Evolutionary conservation across 2,888 invertebrate species (phyloP).

Genomic region (Zhengitettix transpicula): DNA sequence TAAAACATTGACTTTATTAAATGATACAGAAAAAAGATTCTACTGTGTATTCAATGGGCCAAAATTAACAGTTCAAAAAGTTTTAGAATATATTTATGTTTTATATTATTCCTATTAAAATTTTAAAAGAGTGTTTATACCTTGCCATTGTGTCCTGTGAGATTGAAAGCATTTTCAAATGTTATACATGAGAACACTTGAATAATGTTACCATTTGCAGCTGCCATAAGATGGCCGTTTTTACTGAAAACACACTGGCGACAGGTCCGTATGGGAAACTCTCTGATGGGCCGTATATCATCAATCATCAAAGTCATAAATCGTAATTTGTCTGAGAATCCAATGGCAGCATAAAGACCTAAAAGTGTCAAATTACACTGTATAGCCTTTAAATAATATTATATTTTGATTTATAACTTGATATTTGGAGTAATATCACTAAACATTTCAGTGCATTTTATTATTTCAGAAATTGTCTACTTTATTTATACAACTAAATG

Average conservation of each 20-base stretch:
- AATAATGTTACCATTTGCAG: not conserved
- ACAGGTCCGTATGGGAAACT: not conserved
- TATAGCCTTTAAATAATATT: too few species aligned
- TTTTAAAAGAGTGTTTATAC: not conserved
- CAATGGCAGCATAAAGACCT: not conserved
- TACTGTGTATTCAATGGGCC: not conserved
- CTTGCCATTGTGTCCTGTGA: not conserved
- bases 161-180: not conserved
- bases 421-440: too few species aligned
- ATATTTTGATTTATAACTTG: too few species aligned
- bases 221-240: not conserved
- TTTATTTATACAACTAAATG: too few species aligned
- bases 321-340: not conserved
- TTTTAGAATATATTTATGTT: not conserved
- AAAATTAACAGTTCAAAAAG: not conserved
- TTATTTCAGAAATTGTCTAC: too few species aligned
- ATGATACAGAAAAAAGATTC: too few species aligned
- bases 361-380: not conserved
- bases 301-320: not conserved
- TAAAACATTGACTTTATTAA: too few species aligned
- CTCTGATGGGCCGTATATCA: not conserved
- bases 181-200: not conserved
- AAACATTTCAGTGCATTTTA: too few species aligned
- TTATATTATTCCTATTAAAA: not conserved
- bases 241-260: not conserved